phyloP scores from a whole-genome alignment of 2,888 invertebrate genomes.

The Rhogogaster chlorosoma region DNA sequence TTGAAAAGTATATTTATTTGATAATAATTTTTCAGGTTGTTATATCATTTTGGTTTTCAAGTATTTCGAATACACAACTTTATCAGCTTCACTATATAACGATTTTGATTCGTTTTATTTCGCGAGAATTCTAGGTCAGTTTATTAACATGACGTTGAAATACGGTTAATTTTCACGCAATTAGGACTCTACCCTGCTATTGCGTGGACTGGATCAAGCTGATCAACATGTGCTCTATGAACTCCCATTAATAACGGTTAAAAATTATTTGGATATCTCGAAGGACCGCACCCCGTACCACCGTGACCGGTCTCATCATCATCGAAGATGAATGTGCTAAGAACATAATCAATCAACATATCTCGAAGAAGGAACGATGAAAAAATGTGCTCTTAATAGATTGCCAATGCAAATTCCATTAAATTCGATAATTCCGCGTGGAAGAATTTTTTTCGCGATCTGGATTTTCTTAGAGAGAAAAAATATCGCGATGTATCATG shows the following conservation, averaged over 20 bases:
- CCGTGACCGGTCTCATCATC: neutral
- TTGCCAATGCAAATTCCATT: neutral
- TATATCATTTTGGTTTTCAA: neutral
- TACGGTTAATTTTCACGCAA: neutral
- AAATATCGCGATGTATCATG: neutral
- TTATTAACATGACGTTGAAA: neutral
- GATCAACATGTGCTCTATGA: slow-evolving; percentile 22
- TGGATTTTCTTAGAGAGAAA: neutral
- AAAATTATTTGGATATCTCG: neutral
- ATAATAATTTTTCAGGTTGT: neutral
- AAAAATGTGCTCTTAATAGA: neutral
- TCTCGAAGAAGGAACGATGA: neutral
- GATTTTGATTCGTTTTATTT: neutral
- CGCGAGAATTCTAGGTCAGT: neutral
- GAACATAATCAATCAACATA: neutral
- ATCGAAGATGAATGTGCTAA: neutral
- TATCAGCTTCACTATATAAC: neutral
- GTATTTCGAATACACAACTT: neutral
- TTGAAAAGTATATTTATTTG: neutral
- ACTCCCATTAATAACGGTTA: slow-evolving; percentile 23
- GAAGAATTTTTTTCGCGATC: neutral
- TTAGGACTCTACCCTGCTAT: neutral
- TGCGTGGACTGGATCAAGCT: neutral
- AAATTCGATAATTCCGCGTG: neutral
- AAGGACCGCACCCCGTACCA: neutral